A percentile compares a stretch with the other conserved stretches of the same genome.
These are phyloP conservation scores for Erebia epiphron DNA, from an alignment of 2,888 invertebrate species.

Conservation along the genomic window DNA sequence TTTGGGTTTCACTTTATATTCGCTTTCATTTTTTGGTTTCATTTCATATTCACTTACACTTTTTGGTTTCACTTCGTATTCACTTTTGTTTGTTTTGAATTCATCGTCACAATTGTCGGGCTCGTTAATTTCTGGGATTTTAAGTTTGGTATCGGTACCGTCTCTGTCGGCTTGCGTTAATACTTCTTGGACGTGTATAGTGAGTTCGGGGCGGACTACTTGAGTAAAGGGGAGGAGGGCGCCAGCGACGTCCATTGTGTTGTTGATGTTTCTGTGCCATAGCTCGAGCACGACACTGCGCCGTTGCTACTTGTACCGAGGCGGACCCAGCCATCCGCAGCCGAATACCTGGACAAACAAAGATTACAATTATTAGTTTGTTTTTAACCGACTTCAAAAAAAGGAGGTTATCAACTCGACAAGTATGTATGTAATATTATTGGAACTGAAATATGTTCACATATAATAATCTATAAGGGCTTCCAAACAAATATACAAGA, in stretches of 20 bases:
- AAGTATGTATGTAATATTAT: no score
- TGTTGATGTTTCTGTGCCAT: conserved; percentile 81
- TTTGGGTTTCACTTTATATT: conserved; percentile 42
- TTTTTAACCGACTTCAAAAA: no score
- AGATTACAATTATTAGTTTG: neutral
- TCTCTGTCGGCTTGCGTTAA: conserved; percentile 67
- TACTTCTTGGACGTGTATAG: conserved; percentile 74
- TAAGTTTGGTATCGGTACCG: conserved; percentile 47
- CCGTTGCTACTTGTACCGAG: conserved; percentile 86
- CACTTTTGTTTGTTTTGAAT: conserved; percentile 41
- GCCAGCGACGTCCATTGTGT: conserved; percentile 80
- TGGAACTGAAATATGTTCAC: no score
- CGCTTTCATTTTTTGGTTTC: conserved; percentile 41
- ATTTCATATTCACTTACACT: conserved; percentile 42
- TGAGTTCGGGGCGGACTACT: conserved; percentile 72
- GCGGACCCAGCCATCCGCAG: conserved; percentile 86
- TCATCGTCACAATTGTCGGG: conserved; percentile 52
- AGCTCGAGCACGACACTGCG: conserved; percentile 81
- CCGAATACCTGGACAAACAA: conserved; percentile 82
- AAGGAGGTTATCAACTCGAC: no score
- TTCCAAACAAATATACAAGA: no score
- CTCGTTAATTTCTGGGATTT: conserved; percentile 71
- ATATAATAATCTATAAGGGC: no score
- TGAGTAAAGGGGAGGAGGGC: conserved; percentile 76
- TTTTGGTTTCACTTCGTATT: conserved; percentile 34